Percentiles rank a stretch among this genome's conserved stretches.
These are phyloP conservation scores for Brachyptera putata DNA, from an alignment of 2,888 invertebrate species.

Conservation along the genomic window DNA sequence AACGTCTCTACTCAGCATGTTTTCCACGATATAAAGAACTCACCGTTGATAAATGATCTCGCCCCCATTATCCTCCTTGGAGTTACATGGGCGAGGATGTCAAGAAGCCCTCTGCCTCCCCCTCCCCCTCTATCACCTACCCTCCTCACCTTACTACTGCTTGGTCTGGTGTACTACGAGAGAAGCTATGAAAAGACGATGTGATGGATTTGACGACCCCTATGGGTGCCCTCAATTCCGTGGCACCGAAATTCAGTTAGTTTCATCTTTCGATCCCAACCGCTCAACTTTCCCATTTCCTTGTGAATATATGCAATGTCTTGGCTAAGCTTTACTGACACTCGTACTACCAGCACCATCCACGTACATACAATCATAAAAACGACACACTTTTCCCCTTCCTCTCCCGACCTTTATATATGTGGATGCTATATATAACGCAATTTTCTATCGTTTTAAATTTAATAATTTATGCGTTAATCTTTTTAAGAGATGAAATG, in stretches of 20 bases:
- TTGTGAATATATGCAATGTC: background rate
- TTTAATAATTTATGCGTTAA: slow-evolving; percentile 5
- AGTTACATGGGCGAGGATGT: slow-evolving; percentile 3
- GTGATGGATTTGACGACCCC: slow-evolving; percentile 47
- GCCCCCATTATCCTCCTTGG: background rate
- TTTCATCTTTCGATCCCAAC: slow-evolving; percentile 14
- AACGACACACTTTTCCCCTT: background rate
- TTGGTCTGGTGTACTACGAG: slow-evolving; percentile 22
- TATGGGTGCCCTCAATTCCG: slow-evolving; percentile 44
- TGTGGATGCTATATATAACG: background rate
- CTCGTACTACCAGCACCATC: background rate
- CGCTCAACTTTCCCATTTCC: slow-evolving; percentile 12
- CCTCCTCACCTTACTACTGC: slow-evolving; percentile 5
- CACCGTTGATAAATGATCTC: background rate
- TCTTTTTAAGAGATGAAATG: slow-evolving; percentile 7
- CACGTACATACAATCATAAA: slow-evolving; percentile 2
- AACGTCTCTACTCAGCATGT: no score
- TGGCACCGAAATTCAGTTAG: slow-evolving; percentile 44
- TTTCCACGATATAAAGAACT: no score
- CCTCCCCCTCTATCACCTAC: slow-evolving; percentile 17
- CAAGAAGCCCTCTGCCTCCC: background rate
- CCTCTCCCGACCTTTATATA: background rate
- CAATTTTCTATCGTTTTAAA: background rate
- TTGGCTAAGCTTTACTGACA: slow-evolving; percentile 8
- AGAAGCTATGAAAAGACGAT: slow-evolving; percentile 43